Base-by-base conservation (phyloP, 2,888 invertebrate species). In the Drosophila diplacantha region DNA sequence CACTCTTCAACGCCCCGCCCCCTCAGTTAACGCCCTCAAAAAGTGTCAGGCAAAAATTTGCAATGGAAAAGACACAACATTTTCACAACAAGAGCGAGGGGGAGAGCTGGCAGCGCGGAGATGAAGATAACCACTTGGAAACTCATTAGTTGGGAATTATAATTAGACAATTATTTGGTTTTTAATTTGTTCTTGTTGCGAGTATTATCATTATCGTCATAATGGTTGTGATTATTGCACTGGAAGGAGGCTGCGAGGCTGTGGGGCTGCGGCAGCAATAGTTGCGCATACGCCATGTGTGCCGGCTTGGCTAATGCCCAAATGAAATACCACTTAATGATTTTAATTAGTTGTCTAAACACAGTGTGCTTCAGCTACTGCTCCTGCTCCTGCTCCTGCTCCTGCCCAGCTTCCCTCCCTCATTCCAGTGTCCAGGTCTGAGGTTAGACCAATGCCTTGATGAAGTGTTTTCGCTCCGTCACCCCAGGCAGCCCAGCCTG, bases 141-240 rank as follows among this genome's bases (percentile, higher is more conserved):
- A 79, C 80, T 79, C 77, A 76, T 79, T 79, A 81, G 75, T 69
- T 62, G 75, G 14, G 72, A 75, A 79, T 79, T 79, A 73, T 79
- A 79, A 81, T 81, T 72, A 73, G 73, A 79, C 80, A 81, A 75
- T 79, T 79, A 81, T 72, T 72, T 66, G 72, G 71, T 73, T 81
- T 81, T 74, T 72, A 62, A 65, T 65, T 44, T 55, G 49, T 47
- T 52, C 26, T 47, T 22, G 49, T 43, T 16, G 35, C 16, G 37
- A 44, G 11, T 26, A 26, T 59, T 53, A 44, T 44, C 22, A 55
- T 66, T 69, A 57, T 71, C 26, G 51, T 58, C 35, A 43, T 58
- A 26, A 60, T 61, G 72, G 59, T 65, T 44, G 54, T 62, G 46
- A 55, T 68, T 60, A 58, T 50, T 50, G 68, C 39, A 53, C 29